phyloP scores from a whole-genome alignment of 2,113 vertebrate genomes.

The Myrmecobius fasciatus region DNA sequence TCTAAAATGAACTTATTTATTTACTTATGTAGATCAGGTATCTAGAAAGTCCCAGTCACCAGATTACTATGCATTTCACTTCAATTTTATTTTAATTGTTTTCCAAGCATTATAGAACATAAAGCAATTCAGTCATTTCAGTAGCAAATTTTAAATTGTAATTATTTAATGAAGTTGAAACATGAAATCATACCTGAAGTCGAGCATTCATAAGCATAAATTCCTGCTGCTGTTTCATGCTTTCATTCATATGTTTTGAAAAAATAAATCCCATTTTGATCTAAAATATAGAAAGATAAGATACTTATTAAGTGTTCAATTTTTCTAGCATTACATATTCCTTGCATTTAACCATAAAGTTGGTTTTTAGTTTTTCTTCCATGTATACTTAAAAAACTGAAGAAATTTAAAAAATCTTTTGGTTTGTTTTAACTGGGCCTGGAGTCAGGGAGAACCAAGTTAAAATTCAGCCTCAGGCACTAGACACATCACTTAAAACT shows the following conservation, averaged over 20 bases:
- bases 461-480: background rate
- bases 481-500: background rate
- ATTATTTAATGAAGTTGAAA: background rate
- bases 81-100: conserved; percentile 38
- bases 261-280: conserved; percentile 88
- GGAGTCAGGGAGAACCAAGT: background rate
- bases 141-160: conserved; percentile 52
- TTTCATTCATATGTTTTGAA: conserved; percentile 89
- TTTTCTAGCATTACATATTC: background rate
- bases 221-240: conserved; percentile 89
- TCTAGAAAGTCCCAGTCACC: conserved; percentile 9
- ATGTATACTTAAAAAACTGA: background rate
- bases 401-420: background rate
- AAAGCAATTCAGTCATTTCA: conserved; percentile 24
- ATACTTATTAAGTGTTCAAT: conserved; percentile 21
- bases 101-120: background rate
- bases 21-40: conserved; percentile 30
- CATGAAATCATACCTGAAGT: conserved; percentile 86
- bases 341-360: background rate
- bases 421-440: background rate
- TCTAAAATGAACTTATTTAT: conserved; percentile 21
- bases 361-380: background rate
- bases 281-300: conserved; percentile 7
- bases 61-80: conserved; percentile 18
- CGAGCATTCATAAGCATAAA: conserved; percentile 87